Conservation (phyloP, 2,797 vertebrate species). For the Cirrhinus mrigala region DNA sequence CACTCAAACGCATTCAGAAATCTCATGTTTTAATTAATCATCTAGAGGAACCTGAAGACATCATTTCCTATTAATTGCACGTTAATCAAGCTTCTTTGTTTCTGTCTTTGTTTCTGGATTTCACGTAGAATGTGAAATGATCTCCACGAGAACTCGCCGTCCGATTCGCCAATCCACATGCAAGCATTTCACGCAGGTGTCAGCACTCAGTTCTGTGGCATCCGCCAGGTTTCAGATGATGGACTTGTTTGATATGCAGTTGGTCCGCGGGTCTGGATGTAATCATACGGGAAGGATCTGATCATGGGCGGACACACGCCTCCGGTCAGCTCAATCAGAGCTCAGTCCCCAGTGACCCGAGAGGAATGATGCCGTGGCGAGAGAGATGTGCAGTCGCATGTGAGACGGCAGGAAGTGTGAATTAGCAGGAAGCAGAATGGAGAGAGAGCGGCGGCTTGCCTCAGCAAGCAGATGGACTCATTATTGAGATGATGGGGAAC, state of each 20-base stretch:
- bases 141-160: not conserved
- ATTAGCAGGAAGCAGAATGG: slow-evolving; percentile 59
- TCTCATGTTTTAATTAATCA: not conserved
- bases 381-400: slow-evolving; percentile 17
- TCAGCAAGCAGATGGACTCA: slow-evolving; percentile 63
- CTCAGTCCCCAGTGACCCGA: slow-evolving; percentile 16
- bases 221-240: not conserved
- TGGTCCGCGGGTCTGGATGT: slow-evolving; percentile 52
- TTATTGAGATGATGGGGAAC: slow-evolving; percentile 61
- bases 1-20: not conserved
- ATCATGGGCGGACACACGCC: slow-evolving; percentile 56
- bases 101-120: not conserved
- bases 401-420: slow-evolving; percentile 53
- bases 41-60: not conserved
- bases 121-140: no score
- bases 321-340: not conserved
- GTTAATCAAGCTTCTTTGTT: not conserved
- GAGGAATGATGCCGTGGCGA: slow-evolving; percentile 30
- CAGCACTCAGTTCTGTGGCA: not conserved
- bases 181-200: not conserved
- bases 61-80: not conserved
- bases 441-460: slow-evolving; percentile 52
- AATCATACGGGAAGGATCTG: slow-evolving; percentile 59
- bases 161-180: not conserved
- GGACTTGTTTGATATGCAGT: slow-evolving; percentile 62